These are phyloP conservation scores for Tenodera sinensis DNA, from an alignment of 2,888 invertebrate genomes.

Conservation along the genomic window DNA sequence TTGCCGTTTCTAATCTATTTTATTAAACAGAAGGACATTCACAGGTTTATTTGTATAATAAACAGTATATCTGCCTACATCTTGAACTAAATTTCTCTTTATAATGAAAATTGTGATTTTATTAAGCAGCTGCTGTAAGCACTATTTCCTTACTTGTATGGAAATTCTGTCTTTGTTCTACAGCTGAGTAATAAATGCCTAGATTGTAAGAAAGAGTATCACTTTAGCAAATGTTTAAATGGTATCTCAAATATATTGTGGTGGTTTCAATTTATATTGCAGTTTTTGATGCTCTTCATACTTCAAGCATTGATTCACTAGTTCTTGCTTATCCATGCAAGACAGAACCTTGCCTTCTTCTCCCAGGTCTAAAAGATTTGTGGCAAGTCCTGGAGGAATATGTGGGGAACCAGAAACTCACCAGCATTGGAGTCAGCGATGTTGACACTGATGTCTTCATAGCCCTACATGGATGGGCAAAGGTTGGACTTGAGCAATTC, in stretches of 20 bases:
- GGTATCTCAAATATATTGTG: background rate
- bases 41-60: too few relatives aligned
- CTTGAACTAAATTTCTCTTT: too few relatives aligned
- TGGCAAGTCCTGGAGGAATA: constrained; percentile 77
- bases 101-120: too few relatives aligned
- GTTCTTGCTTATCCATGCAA: constrained; percentile 64
- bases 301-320: constrained; percentile 74
- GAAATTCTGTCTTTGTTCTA: too few relatives aligned
- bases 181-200: too few relatives aligned
- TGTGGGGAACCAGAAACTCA: constrained; percentile 60
- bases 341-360: constrained; percentile 38
- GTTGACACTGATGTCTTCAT: constrained; percentile 78
- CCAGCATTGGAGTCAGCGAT: constrained; percentile 82
- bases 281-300: constrained; percentile 69
- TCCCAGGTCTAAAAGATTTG: constrained; percentile 66
- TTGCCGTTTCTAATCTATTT: too few relatives aligned
- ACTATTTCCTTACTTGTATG: too few relatives aligned
- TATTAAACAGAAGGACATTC: too few relatives aligned
- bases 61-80: too few relatives aligned
- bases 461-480: constrained; percentile 70
- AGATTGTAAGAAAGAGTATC: too few relatives aligned
- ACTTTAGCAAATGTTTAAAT: background rate
- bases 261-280: constrained; percentile 40
- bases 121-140: too few relatives aligned
- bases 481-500: constrained; percentile 42